Evolutionary conservation across 2,113 vertebrate species (phyloP), one percentile per base, ranked within the genome.

Genomic region (Tychaedon coryphoeus): DNA sequence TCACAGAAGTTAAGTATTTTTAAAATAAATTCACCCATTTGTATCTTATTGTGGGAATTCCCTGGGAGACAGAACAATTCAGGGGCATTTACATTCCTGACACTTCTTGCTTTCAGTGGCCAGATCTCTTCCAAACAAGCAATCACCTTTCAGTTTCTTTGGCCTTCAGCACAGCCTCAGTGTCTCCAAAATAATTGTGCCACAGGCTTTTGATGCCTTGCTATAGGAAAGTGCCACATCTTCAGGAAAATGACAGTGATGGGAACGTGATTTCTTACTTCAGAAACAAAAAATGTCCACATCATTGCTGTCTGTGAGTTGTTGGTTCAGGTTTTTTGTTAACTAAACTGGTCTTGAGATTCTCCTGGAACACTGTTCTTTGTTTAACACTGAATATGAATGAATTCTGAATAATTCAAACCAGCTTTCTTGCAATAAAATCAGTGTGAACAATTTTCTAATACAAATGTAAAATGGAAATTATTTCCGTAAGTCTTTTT

Each of bases 351-450:
- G 65, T 91, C 54, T 38, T 38, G 57, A 31, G 76, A 9, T 38
- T 81, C 82, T 88, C 43, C 65, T 83, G 72, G 51, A 81, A 17
- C 38, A 9, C 28, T 83, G 33, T 69, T 92, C 29, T 83, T 93
- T 88, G 83, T 93, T 93, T 88, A 76, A 62, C 29, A 53, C 33
- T 66, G 90, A 67, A 48, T 83, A 84, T 92, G 17, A 64, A 88
- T 84, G 79, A 29, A 40, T 88, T 93, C 82, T 87, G 56, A 89
- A 45, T 86, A 88, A 96, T 42, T 84, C 83, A 66, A 51, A 61
- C 53, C 64, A 50, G 60, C 62, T 77, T 92, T 92, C 72, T 94
- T 84, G 86, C 90, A 96, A 94, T 96, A 96, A 96, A 95, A 80
- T 40, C 51, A 45, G 61, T 50, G 67, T 71, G 69, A 90, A 84